Evolutionary conservation across 2,113 vertebrate genomes (phyloP).

Genomic region (Azemiops feae): DNA sequence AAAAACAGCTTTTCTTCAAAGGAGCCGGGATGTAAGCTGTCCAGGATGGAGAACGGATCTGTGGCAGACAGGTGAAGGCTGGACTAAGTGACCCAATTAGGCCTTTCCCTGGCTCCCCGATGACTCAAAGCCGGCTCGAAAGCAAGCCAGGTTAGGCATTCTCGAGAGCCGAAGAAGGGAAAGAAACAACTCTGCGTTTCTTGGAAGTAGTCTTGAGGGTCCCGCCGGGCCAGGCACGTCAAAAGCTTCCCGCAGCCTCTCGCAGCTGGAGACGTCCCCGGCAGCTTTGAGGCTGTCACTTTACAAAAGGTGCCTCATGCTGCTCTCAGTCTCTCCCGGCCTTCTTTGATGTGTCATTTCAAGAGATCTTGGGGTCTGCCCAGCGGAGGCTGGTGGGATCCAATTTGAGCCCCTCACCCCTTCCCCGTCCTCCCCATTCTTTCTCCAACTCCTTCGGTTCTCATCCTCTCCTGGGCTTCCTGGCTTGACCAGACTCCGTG

Average conservation of each 20-base stretch:
- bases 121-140: background rate
- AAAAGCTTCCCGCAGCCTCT: conserved; percentile 49
- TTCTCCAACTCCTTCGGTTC: background rate
- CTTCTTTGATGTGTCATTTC: conserved; percentile 93
- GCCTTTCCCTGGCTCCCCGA: background rate
- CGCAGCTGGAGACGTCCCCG: conserved; percentile 53
- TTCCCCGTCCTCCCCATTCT: background rate
- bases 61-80: background rate
- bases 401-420: conserved; percentile 41
- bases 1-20: background rate
- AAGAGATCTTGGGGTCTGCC: conserved; percentile 48
- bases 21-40: background rate
- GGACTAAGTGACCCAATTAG: background rate
- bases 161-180: background rate
- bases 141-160: background rate
- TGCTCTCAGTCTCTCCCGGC: conserved; percentile 73
- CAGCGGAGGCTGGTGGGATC: conserved; percentile 76
- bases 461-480: background rate
- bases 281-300: conserved; percentile 77
- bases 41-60: background rate
- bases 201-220: conserved; percentile 57
- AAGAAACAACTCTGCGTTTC: conserved; percentile 4
- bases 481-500: background rate
- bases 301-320: conserved; percentile 73
- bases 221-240: conserved; percentile 37